Evolutionary conservation across 2,797 vertebrate species (phyloP).

Genomic region (Ptychadena robeensis): DNA sequence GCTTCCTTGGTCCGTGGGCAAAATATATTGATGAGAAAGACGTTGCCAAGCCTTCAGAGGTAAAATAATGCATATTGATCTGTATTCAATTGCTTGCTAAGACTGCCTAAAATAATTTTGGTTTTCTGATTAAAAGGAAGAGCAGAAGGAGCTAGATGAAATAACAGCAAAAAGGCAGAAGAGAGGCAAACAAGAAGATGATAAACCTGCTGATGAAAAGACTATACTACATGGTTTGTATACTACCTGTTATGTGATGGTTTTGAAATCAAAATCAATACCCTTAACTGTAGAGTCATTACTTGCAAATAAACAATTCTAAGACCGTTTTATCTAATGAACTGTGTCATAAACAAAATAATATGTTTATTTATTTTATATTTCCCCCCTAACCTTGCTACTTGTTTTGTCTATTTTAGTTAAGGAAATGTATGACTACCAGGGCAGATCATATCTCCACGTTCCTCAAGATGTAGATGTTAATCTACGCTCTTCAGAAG

Average conservation of each 20-base stretch:
- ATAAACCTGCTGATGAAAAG: conserved; percentile 94
- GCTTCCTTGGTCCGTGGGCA: conserved; percentile 94
- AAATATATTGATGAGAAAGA: conserved; percentile 95
- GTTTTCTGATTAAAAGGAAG: conserved; percentile 79
- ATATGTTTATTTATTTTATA: neutral
- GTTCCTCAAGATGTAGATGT: conserved; percentile 96
- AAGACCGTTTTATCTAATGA: neutral
- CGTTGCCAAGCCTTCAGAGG: conserved; percentile 93
- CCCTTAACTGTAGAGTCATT: neutral
- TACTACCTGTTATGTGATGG: neutral
- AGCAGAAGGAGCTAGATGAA: conserved; percentile 96
- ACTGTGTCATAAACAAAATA: neutral
- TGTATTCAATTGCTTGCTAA: neutral
- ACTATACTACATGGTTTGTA: conserved; percentile 90
- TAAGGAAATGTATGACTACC: conserved; percentile 98
- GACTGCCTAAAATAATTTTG: neutral
- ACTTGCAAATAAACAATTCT: too few species aligned
- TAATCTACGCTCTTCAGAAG: conserved; percentile 88
- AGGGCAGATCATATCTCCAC: conserved; percentile 96
- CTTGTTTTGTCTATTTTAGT: conserved; percentile 76
- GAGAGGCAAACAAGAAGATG: conserved; percentile 93
- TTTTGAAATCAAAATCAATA: neutral
- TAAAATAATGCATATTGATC: conserved; percentile 65
- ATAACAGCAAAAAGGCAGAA: conserved; percentile 97
- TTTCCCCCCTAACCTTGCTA: neutral